A percentile compares a stretch with the other conserved stretches of the same genome.
These are phyloP conservation scores for Corbicula japonica DNA, from an alignment of 2,888 invertebrate species.

Conservation along the genomic window DNA sequence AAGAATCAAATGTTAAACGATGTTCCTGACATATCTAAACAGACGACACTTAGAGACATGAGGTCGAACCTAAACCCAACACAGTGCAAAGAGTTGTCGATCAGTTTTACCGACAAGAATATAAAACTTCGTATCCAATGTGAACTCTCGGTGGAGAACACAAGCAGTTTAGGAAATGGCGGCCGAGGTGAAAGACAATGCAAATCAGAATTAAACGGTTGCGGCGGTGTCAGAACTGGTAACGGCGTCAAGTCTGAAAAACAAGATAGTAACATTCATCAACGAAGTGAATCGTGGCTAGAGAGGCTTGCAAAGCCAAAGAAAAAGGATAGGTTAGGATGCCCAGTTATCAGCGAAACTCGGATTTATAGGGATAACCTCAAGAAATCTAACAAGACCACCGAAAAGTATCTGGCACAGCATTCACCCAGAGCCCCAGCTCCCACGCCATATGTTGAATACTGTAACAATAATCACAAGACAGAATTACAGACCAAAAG, in stretches of 20 bases:
- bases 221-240: background rate
- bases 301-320: constrained; percentile 30
- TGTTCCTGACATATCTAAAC: no score
- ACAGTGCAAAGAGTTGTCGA: constrained; percentile 39
- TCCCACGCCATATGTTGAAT: constrained; percentile 51
- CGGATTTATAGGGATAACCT: constrained; percentile 42
- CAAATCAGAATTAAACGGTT: background rate
- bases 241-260: background rate
- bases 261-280: background rate
- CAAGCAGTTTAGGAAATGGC: no score
- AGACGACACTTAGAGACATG: background rate
- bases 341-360: constrained; percentile 46
- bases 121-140: constrained; percentile 45
- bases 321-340: constrained; percentile 25
- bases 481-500: no score
- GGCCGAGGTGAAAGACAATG: no score
- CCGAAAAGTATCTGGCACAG: background rate
- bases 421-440: background rate
- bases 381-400: background rate
- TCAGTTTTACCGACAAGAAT: constrained; percentile 41
- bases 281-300: background rate
- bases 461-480: no score
- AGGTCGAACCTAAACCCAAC: background rate
- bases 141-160: constrained; percentile 12
- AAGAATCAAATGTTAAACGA: background rate